Evolutionary conservation across 2,797 vertebrate species (phyloP).

Genomic region (Notamacropus eugenii): DNA sequence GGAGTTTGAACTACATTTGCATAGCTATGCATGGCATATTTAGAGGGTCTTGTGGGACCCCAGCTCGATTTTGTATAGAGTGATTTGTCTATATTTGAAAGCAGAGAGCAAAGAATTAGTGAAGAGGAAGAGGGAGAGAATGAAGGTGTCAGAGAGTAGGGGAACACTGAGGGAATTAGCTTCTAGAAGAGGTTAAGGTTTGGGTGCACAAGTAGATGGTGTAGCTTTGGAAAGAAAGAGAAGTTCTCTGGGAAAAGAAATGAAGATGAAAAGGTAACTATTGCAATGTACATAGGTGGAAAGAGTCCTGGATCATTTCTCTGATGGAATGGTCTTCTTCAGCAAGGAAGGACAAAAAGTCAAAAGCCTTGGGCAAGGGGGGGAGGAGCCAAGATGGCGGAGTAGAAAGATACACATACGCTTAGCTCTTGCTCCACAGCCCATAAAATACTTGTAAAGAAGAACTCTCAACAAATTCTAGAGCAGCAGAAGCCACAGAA

Average conservation of each 20-base stretch:
- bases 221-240: neutral
- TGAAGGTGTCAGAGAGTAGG: neutral
- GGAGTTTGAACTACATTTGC: neutral
- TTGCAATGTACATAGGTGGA: neutral
- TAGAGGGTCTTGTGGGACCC: neutral
- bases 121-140: neutral
- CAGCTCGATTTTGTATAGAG: neutral
- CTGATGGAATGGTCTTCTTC: no score
- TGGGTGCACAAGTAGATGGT: neutral
- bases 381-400: no score
- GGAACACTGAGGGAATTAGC: neutral
- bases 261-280: neutral
- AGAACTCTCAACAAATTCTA: no score
- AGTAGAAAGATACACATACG: no score
- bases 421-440: no score
- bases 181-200: neutral
- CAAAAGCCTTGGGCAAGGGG: no score
- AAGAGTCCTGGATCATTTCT: neutral
- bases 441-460: no score
- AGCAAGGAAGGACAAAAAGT: no score
- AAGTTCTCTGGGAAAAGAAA: neutral
- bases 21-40: neutral
- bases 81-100: neutral
- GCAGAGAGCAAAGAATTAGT: neutral
- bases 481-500: no score